Base-by-base conservation (phyloP, 1,140 invertebrate species). In the Yoshiicerus persimilis region DNA sequence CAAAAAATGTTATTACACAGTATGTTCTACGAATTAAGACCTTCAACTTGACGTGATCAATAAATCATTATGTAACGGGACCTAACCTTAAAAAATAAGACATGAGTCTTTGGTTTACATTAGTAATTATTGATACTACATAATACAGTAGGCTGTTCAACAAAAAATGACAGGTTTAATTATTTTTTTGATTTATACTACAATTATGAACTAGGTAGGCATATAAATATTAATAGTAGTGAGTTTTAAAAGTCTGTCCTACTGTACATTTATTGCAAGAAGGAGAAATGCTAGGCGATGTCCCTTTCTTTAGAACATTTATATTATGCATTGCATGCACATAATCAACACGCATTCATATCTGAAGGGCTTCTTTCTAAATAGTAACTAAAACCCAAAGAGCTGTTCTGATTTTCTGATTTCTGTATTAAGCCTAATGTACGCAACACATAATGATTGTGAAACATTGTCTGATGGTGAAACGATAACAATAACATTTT, bases 401-500 rank as follows among this genome's bases (percentile, higher is more conserved):
- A 27, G 23, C 9, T 30, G 64, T 16, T 70, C 47, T 56, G 47
- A 47, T 47, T 47, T 47, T 47, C 41, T 47, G 41, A 56, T n/a
- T 56, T 56, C 20, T 56, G 16, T 56, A 20, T 56, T 56, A n/a
- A n/a, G 47, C 47, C 11, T 70, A 70, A 70, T 70, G 27, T 11
- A 70, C 27, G 13, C 27, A 70, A 70, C 13, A 23, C 23, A 70
- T 30, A 70, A 70, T 70, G 64, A 80, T 30, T 80, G 75, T 36
- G 34, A 80, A 80, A n/a, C 32, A 80, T 32, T 80, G 75, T n/a
- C 16, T 56, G 47, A 56, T 56, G 75, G 75, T 80, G 32, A 80
- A 80, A 80, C 32, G 75, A 36, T 80, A 80, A 80, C 75, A 80
- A 80, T 80, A 80, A 80, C 75, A 80, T 80, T 80, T 36, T 80